Base-by-base conservation (phyloP, 2,113 vertebrate species). In the Lates calcarifer region DNA sequence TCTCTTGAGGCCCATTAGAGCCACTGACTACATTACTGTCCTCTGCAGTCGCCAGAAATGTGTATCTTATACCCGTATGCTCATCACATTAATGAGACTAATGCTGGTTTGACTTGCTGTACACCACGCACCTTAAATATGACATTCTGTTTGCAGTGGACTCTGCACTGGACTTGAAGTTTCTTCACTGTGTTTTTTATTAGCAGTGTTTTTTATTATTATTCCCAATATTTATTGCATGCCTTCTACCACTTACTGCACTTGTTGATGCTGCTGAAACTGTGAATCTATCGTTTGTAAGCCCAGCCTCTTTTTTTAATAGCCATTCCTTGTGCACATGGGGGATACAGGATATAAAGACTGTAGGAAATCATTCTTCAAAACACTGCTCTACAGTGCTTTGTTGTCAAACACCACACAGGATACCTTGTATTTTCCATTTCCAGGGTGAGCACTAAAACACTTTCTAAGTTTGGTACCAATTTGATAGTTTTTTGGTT, bases 401-500 rank as follows among this genome's bases (percentile, higher is more conserved):
- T 4, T 20, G 20, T n/a, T 55, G 47, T 64, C 41, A 37, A 47
- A 72, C 14, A 45, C 13, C 13, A 56, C 22, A 17, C 49, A 49
- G 10, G 18, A 39, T 58, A 39, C n/a, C 10, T 65, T 58, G 64
- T n/a, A 29, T 49, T 33, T n/a, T 26, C 41, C 28, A 24, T 57
- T 67, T 13, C 15, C 33, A 5, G n/a, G 22, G 22, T 63, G 11
- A 18, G 20, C 33, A 74, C 65, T 73, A 55, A 51, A 41, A 65
- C 49, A 37, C n/a, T 65, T 53, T 75, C 56, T 29, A 73, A 79
- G 35, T 53, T 47, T 81, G 70, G 37, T 75, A 24, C 29, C 35
- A 73, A 53, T 79, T 65, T 53, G n/a, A 76, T 68, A 69, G 37
- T 31, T 64, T 56, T 89, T 81, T 82, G 58, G 43, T 79, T 77